phyloP scores from a whole-genome alignment of 2,797 vertebrate genomes.

The Tadarida brasiliensis region DNA sequence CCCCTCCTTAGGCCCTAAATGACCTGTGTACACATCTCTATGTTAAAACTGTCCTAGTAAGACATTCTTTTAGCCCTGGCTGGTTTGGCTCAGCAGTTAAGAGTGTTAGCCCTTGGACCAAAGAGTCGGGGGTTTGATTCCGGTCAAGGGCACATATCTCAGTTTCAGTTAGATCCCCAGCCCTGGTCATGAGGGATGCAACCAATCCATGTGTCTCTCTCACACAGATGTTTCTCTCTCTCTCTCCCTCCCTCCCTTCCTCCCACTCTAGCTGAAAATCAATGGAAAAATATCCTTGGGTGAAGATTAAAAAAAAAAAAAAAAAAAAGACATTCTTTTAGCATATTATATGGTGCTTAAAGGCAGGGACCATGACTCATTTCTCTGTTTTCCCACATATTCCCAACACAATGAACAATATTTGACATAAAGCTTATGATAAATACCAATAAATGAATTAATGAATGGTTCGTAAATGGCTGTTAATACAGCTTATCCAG shows the following conservation, averaged over 20 bases:
- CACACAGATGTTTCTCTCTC: too few species aligned
- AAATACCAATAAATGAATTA: conserved; percentile 44
- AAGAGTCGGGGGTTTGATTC: too few species aligned
- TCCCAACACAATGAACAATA: conserved; percentile 28
- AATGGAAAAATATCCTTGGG: neutral
- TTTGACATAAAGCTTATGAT: neutral
- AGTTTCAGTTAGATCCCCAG: too few species aligned
- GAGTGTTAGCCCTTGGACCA: too few species aligned
- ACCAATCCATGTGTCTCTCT: too few species aligned
- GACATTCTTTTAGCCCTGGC: neutral
- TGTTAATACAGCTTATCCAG: neutral
- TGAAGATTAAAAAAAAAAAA: neutral
- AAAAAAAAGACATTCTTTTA: neutral
- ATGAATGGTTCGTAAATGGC: neutral
- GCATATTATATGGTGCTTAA: neutral
- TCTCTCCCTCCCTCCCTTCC: too few species aligned
- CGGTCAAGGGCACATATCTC: too few species aligned
- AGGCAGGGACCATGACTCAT: neutral
- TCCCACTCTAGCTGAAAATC: too few species aligned
- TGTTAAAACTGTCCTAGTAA: neutral
- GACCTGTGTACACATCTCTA: neutral
- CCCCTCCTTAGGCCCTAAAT: neutral
- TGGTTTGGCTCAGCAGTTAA: too few species aligned
- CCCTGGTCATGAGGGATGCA: too few species aligned
- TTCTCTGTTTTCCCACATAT: conserved; percentile 37